Evolutionary conservation across 1,140 invertebrate genomes (phyloP).

Genomic region (Brevipalpus yothersi): DNA sequence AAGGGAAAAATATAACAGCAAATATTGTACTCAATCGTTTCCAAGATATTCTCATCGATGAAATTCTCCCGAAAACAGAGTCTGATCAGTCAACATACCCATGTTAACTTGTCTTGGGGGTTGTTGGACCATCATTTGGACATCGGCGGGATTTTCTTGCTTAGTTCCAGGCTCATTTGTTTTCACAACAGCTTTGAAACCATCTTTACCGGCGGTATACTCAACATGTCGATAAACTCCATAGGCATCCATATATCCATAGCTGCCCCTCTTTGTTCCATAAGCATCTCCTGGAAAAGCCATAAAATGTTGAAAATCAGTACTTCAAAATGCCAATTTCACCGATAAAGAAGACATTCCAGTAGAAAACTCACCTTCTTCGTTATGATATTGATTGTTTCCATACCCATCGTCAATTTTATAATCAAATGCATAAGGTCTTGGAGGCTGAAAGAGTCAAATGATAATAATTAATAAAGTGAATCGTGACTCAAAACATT

Average conservation of each 20-base stretch:
- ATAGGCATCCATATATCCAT: constrained; percentile 9
- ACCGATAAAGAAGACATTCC: background rate
- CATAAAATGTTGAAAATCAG: too few relatives aligned
- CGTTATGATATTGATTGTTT: constrained; percentile 11
- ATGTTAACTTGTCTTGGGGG: background rate
- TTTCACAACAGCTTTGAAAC: constrained; percentile 8
- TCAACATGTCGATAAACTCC: constrained; percentile 10
- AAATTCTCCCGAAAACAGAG: background rate
- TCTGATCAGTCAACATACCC: background rate
- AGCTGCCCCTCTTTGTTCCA: constrained; percentile 2
- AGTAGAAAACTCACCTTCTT: constrained; percentile 6
- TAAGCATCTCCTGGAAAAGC: background rate
- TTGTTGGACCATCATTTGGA: constrained; percentile 1
- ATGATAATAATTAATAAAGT: background rate
- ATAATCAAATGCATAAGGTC: constrained; percentile 12
- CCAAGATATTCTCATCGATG: too few relatives aligned
- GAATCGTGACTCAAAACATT: background rate
- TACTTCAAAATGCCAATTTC: background rate
- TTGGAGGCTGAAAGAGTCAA: background rate
- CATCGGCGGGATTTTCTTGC: constrained; percentile 11
- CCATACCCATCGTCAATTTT: constrained; percentile 12
- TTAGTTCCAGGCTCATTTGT: constrained; percentile 11
- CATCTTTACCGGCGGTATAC: constrained; percentile 9
- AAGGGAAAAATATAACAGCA: too few relatives aligned
- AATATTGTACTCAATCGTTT: too few relatives aligned